A percentile compares a stretch with the other conserved stretches of the same genome.
Evolutionary conservation across 1,140 invertebrate species (phyloP).

Genomic region (Macrobrachium nipponense): DNA sequence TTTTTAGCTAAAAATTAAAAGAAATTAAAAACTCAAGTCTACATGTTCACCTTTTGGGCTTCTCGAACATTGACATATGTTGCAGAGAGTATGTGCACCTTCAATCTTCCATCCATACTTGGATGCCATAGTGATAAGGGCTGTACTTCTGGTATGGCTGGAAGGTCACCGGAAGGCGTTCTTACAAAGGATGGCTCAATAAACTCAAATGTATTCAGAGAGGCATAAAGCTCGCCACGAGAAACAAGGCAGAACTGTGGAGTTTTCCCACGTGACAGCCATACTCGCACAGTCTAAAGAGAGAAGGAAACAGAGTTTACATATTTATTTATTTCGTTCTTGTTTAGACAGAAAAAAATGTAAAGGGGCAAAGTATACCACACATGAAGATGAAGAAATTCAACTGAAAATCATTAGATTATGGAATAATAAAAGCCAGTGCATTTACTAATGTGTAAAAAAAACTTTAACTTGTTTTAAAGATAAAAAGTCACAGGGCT

Average conservation of each 20-base stretch:
- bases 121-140: slow-evolving; percentile 51
- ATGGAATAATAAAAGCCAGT: no score
- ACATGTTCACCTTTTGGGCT: slow-evolving; percentile 69
- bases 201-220: slow-evolving; percentile 26
- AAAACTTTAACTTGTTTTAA: no score
- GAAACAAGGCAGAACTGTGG: slow-evolving; percentile 72
- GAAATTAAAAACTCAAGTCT: no score
- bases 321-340: no score
- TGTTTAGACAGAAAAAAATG: no score
- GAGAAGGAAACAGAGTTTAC: background rate
- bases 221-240: slow-evolving; percentile 69
- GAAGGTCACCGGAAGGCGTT: background rate
- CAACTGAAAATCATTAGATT: no score
- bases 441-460: no score
- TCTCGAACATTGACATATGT: slow-evolving; percentile 74
- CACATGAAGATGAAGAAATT: no score
- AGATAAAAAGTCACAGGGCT: no score
- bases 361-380: no score
- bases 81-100: slow-evolving; percentile 72
- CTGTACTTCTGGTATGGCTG: background rate
- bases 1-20: no score
- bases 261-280: slow-evolving; percentile 69
- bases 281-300: slow-evolving; percentile 67
- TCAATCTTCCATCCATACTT: slow-evolving; percentile 67
- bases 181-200: background rate